Evolutionary conservation across 2,888 invertebrate species (phyloP), one percentile per base, ranked within the genome.

Genomic region (Willowsia nigromaculata): DNA sequence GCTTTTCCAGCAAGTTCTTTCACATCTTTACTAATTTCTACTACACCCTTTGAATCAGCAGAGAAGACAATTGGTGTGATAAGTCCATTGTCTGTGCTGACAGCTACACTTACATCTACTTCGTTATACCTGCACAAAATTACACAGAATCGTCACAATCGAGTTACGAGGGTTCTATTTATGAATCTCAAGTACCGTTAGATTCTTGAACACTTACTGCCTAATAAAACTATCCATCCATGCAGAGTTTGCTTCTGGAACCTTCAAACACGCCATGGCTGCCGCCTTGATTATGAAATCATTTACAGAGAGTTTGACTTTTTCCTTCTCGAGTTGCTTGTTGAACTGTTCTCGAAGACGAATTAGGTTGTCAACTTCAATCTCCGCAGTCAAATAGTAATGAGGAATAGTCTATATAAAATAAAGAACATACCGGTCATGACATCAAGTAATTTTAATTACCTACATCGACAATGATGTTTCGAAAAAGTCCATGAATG

Each of bases 61-160:
- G 96, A 96, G 94, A 97, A 97, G 15, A 99, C 95, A 92, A 99
- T 99, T 0, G 99, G 99, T 0, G 99, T 99, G 90, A 99, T 99
- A 11, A 99, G 95, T 0, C 99, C 99, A 90, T 96, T 95, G 4
- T 98, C 97, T 0, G 99, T 99, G 90, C 98, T 97, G 5, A 99
- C 99, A 0, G 99, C 99, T 88, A 99, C 97, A 93, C 97, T 98
- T 0, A 99, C 97, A 94, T 99, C 99, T 11, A 99, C 99, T 93
- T 96, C 96, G 76, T 96, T 96, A 93, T 96, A 98, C 93, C 97
- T 97, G 93, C n/a, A 94, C 94, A 93, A n/a, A 94, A 94, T 74
- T 27, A 33, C 40, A 3, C 6, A 33, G 37, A 25, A n/a, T n/a
- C n/a, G n/a, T 65, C 37, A 18, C 11, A 74, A 74, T 74, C 3